Base-by-base conservation (phyloP, 2,113 vertebrate species). In the Crotalus helleri region DNA sequence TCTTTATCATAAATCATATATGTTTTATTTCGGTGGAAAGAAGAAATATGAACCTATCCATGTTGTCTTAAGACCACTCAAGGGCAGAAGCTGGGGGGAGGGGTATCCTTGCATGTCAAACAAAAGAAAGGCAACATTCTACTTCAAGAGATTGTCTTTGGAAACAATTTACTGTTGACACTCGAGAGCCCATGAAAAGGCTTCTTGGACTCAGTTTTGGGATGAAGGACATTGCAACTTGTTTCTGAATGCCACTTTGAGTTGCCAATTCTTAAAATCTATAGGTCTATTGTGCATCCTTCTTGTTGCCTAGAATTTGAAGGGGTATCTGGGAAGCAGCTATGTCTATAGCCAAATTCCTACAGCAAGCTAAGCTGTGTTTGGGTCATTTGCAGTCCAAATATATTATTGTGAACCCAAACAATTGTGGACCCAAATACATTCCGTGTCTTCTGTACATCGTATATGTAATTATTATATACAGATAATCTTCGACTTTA, bases 141-240 rank as follows among this genome's bases (percentile, higher is more conserved):
- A 90, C 94, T 96, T 97, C 97, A 97, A 97, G 96, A 97, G 95
- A 95, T 96, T 97, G 96, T 96, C 95, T 98, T 95, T 95, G 96
- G 39, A 95, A 96, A 96, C 92, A 95, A 95, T 97, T 98, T 97
- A 97, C 94, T 98, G 96, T 97, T 97, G 97, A 97, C 97, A 97
- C 95, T 97, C 97, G 96, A 97, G 95, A 95, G 95, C 97, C 96
- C 95, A 98, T 98, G 97, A 98, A 98, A 98, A 97, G 97, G 94
- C 96, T 97, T 98, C 98, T 97, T 98, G 98, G 98, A 93, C 95
- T 97, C 95, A 26, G 94, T 95, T 96, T 96, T 95, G 96, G 97
- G 96, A 96, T 96, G 96, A 97, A 97, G 97, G 95, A 6, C 92
- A 96, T 98, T 98, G 97, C 97, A 96, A 98, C 97, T 98, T 97